Evolutionary conservation across 2,888 invertebrate genomes (phyloP), one percentile per base, ranked within the genome.

Genomic region (Acleris laterana): DNA sequence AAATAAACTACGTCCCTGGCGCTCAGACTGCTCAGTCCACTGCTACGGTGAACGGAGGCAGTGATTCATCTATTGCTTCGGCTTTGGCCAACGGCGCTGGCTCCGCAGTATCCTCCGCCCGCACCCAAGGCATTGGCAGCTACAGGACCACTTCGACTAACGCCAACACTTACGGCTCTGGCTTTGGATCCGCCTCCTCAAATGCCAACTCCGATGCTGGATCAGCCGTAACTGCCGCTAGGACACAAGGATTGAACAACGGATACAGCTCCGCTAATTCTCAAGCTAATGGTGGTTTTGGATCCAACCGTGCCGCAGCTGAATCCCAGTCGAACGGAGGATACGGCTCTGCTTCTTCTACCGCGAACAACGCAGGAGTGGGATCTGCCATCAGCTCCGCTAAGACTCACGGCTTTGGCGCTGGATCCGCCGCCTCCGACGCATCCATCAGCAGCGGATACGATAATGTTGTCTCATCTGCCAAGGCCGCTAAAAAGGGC

Each of bases 261-360:
- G 84, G 83, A n/a, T 72, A 71, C 32, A 84, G 80, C n/a, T 77
- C 83, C n/a, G 87, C 89, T 4, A 71, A 74, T 4, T 86, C 88
- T 19, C 74, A 78, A 46, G 84, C 87, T 22, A 79, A 86, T 57
- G 75, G 73, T 42, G 78, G 77, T 57, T 72, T 74, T 9, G 72
- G 75, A 28, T 73, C 70, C n/a, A 74, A 77, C 25, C 75, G 78
- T 7, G 72, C 75, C 17, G 73, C 81, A 32, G 80, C 82, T 38
- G 70, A 80, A 50, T 75, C 78, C 50, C 77, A 80, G 56, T 70
- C 76, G 17, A 78, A 78, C 70, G 80, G 78, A 38, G 78, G 73
- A 22, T 77, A 72, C 59, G 80, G 81, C n/a, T 76, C 76, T 19
- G 83, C 82, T 49, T 73, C 74, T 11, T 83, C 83, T 7, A 69